These are phyloP conservation scores for Diploptera punctata DNA, from an alignment of 2,888 invertebrate species.

Conservation along the genomic window DNA sequence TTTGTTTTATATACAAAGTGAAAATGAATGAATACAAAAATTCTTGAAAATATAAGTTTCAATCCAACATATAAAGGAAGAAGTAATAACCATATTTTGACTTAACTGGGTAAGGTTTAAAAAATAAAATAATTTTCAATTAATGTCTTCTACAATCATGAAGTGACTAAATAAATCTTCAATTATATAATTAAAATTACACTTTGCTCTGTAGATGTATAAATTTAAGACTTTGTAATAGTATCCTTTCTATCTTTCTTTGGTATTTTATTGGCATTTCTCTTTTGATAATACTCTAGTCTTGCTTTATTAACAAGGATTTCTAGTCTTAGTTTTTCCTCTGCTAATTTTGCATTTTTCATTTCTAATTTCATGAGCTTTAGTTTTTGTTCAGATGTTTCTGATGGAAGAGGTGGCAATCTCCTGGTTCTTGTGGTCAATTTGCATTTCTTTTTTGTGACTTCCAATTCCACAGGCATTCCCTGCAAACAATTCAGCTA, in stretches of 20 bases:
- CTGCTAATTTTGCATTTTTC: background rate
- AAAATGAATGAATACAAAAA: too few species aligned
- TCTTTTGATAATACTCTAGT: slow-evolving; percentile 6
- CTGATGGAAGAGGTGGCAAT: background rate
- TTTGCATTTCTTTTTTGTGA: slow-evolving; percentile 23
- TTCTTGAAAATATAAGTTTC: too few species aligned
- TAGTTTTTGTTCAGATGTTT: background rate
- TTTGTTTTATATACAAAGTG: too few species aligned
- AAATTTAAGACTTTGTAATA: too few species aligned
- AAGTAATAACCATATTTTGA: too few species aligned
- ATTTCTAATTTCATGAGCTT: background rate
- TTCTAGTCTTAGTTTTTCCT: slow-evolving; percentile 16
- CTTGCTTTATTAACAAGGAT: slow-evolving; percentile 5
- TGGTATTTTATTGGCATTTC: background rate
- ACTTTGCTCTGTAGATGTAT: too few species aligned
- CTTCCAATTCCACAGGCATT: background rate
- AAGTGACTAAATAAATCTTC: too few species aligned
- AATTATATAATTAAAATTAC: too few species aligned
- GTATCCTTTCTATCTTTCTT: background rate
- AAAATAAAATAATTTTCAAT: too few species aligned
- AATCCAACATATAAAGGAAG: too few species aligned
- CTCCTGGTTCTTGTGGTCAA: background rate
- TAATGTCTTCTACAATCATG: too few species aligned
- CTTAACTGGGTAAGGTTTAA: too few species aligned
- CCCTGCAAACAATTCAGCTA: background rate